Evolutionary conservation across 2,888 invertebrate species (phyloP).

Genomic region (Eupithecia abbreviata): DNA sequence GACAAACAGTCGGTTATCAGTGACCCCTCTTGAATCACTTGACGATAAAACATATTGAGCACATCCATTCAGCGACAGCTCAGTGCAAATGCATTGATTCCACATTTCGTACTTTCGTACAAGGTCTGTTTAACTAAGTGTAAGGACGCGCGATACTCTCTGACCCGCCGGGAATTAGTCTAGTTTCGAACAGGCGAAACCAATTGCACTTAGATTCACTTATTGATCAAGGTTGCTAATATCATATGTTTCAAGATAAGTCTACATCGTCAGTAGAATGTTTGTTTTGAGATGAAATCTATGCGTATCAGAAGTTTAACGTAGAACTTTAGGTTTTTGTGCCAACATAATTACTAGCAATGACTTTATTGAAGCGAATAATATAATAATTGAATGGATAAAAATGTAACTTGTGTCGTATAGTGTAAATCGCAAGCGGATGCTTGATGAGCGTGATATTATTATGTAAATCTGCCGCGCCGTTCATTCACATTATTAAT

Average conservation of each 20-base stretch:
- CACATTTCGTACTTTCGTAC: conserved; percentile 48
- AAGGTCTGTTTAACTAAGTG: conserved; percentile 53
- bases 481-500: conserved; percentile 28
- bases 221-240: conserved; percentile 49
- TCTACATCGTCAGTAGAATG: neutral
- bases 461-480: conserved; percentile 40
- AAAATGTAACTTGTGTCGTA: neutral
- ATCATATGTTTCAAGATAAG: neutral
- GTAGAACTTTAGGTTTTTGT: neutral
- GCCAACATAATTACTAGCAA: neutral
- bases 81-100: conserved; percentile 55
- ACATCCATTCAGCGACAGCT: conserved; percentile 42
- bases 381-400: neutral
- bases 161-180: conserved; percentile 62
- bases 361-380: neutral
- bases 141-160: conserved; percentile 59
- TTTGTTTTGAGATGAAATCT: neutral
- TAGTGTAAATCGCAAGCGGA: conserved; percentile 35
- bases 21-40: conserved; percentile 39
- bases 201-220: conserved; percentile 58
- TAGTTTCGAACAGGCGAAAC: conserved; percentile 58
- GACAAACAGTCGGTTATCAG: conserved; percentile 31
- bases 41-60: conserved; percentile 35
- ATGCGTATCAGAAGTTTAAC: neutral
- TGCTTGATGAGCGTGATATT: conserved; percentile 42